These are phyloP conservation scores for Balanococcus diminutus DNA, from an alignment of 2,888 invertebrate genomes.

Conservation along the genomic window DNA sequence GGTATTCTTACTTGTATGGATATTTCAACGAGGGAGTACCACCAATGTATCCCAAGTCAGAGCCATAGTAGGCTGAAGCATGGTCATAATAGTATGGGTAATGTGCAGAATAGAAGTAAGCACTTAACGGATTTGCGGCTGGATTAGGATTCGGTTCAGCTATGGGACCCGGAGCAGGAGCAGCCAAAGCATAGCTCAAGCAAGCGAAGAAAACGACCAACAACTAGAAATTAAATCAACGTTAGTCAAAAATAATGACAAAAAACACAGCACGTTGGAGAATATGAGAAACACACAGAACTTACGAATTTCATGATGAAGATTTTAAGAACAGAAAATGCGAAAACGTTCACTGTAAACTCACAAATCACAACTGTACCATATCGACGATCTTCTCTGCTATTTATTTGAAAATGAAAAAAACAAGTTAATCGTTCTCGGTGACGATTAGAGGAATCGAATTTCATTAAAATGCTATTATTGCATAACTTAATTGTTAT, in stretches of 20 bases:
- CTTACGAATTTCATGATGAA: conserved; percentile 4
- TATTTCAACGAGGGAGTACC: not conserved
- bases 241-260: not conserved
- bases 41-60: not conserved
- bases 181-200: not conserved
- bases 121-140: not conserved
- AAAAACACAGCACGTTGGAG: not conserved
- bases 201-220: not conserved
- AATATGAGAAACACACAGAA: not conserved
- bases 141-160: not conserved
- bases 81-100: not conserved
- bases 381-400: not conserved
- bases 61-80: not conserved
- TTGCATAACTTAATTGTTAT: not conserved
- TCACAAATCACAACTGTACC: not conserved
- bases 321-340: no score
- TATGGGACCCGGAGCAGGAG: no score
- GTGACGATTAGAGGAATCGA: not conserved
- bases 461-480: not conserved
- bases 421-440: not conserved
- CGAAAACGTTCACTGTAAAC: not conserved
- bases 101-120: not conserved
- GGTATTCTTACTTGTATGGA: not conserved
- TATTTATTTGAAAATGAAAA: not conserved
- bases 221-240: not conserved